A percentile compares a stretch with the other conserved stretches of the same genome.
Conservation (phyloP, 2,888 invertebrate genomes). For the Acanthosepion esculentum region DNA sequence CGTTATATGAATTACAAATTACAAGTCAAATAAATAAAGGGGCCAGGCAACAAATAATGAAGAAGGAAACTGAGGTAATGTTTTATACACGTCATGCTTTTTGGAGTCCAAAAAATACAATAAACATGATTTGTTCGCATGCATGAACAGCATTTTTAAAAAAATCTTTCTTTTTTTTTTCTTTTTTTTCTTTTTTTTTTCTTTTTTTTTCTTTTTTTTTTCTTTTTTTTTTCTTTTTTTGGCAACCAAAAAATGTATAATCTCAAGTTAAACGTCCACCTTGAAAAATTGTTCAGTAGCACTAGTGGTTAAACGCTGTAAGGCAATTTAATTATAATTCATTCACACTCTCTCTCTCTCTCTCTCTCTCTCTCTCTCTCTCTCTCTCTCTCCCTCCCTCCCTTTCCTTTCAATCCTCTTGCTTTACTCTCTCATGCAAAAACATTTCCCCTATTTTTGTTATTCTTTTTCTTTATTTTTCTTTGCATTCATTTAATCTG, state of each 20-base stretch:
- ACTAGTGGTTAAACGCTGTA: neutral
- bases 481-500: too few species aligned
- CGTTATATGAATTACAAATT: neutral
- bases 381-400: too few species aligned
- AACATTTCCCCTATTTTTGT: too few species aligned
- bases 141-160: neutral
- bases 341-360: too few species aligned
- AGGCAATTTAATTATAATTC: neutral
- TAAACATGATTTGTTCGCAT: neutral
- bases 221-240: neutral
- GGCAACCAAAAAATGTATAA: neutral
- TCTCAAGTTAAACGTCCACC: neutral
- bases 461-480: too few species aligned
- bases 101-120: neutral
- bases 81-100: neutral
- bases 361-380: too few species aligned
- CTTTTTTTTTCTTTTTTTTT: neutral
- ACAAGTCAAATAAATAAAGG: neutral
- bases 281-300: constrained; percentile 5
- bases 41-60: neutral
- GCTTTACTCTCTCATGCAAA: too few species aligned
- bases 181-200: too few species aligned
- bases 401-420: too few species aligned
- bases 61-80: neutral
- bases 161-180: neutral